phyloP scores from a whole-genome alignment of 2,888 invertebrate species.

The Catotricha subobsoleta region DNA sequence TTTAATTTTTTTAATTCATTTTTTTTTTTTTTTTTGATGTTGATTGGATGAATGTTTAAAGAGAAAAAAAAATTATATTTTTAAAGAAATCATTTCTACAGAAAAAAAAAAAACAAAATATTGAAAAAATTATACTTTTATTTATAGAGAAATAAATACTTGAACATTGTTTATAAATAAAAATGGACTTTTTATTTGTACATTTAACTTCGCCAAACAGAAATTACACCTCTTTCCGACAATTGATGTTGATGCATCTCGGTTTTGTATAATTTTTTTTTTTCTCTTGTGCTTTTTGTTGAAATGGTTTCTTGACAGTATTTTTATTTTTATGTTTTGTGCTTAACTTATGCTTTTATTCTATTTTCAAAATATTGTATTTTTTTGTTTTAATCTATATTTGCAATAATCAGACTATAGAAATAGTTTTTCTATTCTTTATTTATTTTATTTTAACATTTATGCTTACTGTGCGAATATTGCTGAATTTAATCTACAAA shows the following conservation, averaged over 20 bases:
- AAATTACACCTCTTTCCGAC: neutral
- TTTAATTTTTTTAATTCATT: too few relatives aligned
- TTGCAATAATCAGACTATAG: too few relatives aligned
- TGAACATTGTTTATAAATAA: too few relatives aligned
- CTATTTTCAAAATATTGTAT: constrained; percentile 1
- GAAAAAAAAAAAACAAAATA: neutral
- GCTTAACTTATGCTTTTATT: too few relatives aligned
- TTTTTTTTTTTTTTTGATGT: too few relatives aligned
- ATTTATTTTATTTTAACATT: too few relatives aligned
- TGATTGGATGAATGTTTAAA: too few relatives aligned
- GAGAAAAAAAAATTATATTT: neutral
- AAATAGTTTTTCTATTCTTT: too few relatives aligned
- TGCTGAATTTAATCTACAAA: too few relatives aligned
- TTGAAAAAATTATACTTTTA: neutral
- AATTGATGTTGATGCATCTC: neutral
- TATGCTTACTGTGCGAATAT: too few relatives aligned
- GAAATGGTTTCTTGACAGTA: constrained; percentile 2
- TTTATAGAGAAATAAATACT: too few relatives aligned
- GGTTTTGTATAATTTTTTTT: neutral
- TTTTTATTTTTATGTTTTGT: neutral
- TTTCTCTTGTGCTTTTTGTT: neutral
- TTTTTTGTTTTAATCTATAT: too few relatives aligned
- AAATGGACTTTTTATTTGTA: neutral
- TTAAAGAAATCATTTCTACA: constrained; percentile 4
- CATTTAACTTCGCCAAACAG: neutral